Base-by-base conservation (phyloP, 2,797 vertebrate species). In the Telmatherina bonti region DNA sequence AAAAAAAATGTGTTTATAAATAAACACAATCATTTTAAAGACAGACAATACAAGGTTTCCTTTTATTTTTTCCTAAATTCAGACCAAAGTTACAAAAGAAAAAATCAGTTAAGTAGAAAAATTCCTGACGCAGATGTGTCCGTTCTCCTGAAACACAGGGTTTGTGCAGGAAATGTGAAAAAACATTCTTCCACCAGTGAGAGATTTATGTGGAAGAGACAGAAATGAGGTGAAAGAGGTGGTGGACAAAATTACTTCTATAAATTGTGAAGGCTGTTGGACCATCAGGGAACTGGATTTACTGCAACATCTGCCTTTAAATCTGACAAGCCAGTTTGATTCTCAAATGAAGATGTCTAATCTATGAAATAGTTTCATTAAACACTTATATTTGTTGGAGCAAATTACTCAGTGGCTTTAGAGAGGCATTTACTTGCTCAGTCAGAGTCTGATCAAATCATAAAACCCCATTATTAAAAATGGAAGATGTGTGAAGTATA, bases 301-400 rank as follows among this genome's bases (percentile, higher is more conserved):
- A 41, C 56, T 67, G 49, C 69, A 60, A 62, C 24, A 2, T 31
- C 57, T 71, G 52, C 62, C 15, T 64, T 67, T 58, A 49, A 72
- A 75, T 81, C 68, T 56, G 69, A 82, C 61, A 79, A 60, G 72
- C 58, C 5, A 18, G 38, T 41, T 41, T 41, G 38, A 41, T 41
- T 72, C 64, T 30, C 16, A 9, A n/a, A 67, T 72, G 53, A 62
- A 62, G 26, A 67, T 67, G 49, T 70, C 65, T 63, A 5, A 31
- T 64, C 63, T 45, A 41, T 49, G 7, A n/a, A 22, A 67, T 64
- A 64, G 60, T 26, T 27, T 76, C 68, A 82, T 81, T 72, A 62
- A 41, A 53, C 20, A 5, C 33, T 74, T 56, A 72, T 29, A 79
- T 71, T 76, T 72, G 58, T 24, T 67, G 33, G 62, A 43, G 31